Conservation (phyloP, 2,113 vertebrate species). For the Cygnus atratus region DNA sequence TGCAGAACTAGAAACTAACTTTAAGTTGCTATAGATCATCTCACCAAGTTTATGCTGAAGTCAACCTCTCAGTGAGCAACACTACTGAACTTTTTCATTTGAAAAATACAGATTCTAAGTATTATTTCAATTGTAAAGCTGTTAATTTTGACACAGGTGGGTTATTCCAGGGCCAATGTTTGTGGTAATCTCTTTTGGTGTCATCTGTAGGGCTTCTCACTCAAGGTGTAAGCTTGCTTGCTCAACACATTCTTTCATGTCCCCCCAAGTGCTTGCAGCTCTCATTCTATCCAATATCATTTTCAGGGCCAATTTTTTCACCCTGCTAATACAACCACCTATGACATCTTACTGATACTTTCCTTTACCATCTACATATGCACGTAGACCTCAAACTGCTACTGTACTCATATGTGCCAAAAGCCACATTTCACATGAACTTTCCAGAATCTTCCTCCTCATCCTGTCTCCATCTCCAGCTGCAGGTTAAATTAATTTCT, state of each 20-base stretch:
- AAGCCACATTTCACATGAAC: not conserved
- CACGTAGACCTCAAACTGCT: not conserved
- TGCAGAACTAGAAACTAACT: not conserved
- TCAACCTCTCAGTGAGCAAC: not conserved
- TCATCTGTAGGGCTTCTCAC: not conserved
- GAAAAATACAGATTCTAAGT: not conserved
- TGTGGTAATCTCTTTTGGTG: not conserved
- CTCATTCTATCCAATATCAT: not conserved
- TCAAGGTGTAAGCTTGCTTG: not conserved
- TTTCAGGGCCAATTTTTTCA: not conserved
- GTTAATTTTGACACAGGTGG: not conserved
- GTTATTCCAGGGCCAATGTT: not conserved
- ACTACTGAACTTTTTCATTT: not conserved
- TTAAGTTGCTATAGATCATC: not conserved
- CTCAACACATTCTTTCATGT: not conserved
- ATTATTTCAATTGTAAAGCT: not conserved
- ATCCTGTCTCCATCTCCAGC: not conserved
- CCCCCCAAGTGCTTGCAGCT: not conserved
- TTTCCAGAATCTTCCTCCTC: not conserved
- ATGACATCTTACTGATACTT: not conserved
- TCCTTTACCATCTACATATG: not conserved
- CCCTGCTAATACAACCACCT: not conserved
- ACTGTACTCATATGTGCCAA: not conserved
- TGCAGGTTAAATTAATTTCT: not conserved
- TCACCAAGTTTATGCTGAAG: not conserved